These are phyloP conservation scores for Cynodonichthys magdalenae DNA, from an alignment of 2,797 vertebrate genomes.

Conservation along the genomic window DNA sequence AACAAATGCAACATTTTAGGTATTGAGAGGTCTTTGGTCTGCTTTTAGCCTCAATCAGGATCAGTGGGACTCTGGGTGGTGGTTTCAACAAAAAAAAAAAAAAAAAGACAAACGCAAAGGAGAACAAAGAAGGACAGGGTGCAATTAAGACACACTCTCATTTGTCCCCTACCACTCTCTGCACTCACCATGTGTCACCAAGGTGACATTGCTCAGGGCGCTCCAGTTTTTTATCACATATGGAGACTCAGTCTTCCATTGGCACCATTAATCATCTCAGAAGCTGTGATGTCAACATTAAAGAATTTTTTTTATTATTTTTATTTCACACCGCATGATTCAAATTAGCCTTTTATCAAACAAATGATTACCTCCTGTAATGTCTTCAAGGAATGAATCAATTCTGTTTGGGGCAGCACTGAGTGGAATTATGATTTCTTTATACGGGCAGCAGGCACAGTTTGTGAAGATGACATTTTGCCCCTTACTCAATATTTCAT, in stretches of 20 bases:
- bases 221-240: slow-evolving; percentile 62
- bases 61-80: slow-evolving; percentile 50
- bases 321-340: slow-evolving; percentile 43
- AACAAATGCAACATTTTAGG: slow-evolving; percentile 44
- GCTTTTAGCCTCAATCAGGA: slow-evolving; percentile 55
- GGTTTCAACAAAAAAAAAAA: slow-evolving; percentile 42
- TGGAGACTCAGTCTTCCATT: slow-evolving; percentile 44
- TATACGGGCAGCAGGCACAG: slow-evolving; percentile 1
- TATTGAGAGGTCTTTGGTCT: slow-evolving; percentile 43
- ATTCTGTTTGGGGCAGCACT: slow-evolving; percentile 12
- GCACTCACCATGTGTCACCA: slow-evolving; percentile 69
- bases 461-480: slow-evolving; percentile 22
- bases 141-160: slow-evolving; percentile 72
- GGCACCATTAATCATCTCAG: slow-evolving; percentile 67
- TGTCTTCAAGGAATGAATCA: slow-evolving; percentile 45
- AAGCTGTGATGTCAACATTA: slow-evolving; percentile 66
- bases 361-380: slow-evolving; percentile 44
- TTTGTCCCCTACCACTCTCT: slow-evolving; percentile 58
- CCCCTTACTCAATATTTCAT: slow-evolving; percentile 21
- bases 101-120: slow-evolving; percentile 34
- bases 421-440: slow-evolving; percentile 6
- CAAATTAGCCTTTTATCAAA: slow-evolving; percentile 69
- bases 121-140: slow-evolving; percentile 67
- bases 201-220: slow-evolving; percentile 80
- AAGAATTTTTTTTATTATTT: slow-evolving; percentile 26